A percentile compares a stretch with the other conserved stretches of the same genome.
Evolutionary conservation across 2,113 vertebrate species (phyloP).

Genomic region (Boulengeromyrus knoepffleri): DNA sequence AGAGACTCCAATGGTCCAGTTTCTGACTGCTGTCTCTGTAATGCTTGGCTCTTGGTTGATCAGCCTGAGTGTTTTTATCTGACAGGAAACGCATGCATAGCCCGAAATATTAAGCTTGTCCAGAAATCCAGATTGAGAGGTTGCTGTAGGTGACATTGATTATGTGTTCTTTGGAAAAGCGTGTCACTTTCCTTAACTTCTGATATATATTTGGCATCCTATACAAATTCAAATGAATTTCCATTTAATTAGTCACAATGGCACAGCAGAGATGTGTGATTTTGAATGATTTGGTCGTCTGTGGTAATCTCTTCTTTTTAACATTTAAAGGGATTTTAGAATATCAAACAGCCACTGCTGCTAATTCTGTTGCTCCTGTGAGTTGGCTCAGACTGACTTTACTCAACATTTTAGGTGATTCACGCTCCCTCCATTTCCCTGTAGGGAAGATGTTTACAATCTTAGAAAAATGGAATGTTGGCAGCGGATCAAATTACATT

Average conservation of each 20-base stretch:
- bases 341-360: constrained; percentile 21
- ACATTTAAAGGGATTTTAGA: constrained; percentile 24
- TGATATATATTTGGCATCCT: not conserved
- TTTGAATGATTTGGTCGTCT: constrained; percentile 19
- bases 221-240: constrained; percentile 7
- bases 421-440: constrained; percentile 5
- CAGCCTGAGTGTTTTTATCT: not conserved
- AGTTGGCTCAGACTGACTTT: not conserved
- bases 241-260: constrained; percentile 18
- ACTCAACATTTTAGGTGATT: constrained; percentile 21
- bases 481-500: constrained; percentile 18
- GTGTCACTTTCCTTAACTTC: not conserved
- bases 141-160: not conserved
- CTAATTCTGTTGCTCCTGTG: constrained; percentile 20
- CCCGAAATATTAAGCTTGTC: not conserved
- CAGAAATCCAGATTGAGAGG: not conserved
- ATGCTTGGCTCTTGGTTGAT: not conserved
- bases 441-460: constrained; percentile 21
- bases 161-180: not conserved
- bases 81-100: not conserved
- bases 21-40: not conserved
- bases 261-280: constrained; percentile 12
- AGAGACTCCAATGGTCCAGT: not conserved
- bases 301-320: constrained; percentile 22
- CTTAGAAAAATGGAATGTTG: constrained; percentile 13